A percentile compares a stretch with the other conserved stretches of the same genome.
Conservation (phyloP, 2,113 vertebrate species). For the Cephalopterus ornatus region DNA sequence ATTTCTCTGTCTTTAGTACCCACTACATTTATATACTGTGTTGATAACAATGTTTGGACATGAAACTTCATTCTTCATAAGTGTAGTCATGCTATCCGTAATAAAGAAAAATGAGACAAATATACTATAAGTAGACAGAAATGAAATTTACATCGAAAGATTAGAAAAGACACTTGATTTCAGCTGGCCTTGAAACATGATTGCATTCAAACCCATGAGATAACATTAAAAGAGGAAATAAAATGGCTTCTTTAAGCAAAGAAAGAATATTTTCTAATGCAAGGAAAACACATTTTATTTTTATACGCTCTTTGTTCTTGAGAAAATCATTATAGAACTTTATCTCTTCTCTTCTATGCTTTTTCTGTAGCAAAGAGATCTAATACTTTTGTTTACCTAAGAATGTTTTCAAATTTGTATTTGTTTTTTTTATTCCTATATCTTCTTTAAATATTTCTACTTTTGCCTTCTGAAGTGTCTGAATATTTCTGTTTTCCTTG, state of each 20-base stretch:
- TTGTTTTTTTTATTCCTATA: background rate
- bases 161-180: background rate
- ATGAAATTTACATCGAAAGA: background rate
- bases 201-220: background rate
- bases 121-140: background rate
- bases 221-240: background rate
- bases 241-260: background rate
- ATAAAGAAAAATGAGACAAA: background rate
- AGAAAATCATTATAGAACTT: background rate
- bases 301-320: background rate
- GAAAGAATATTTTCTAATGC: background rate
- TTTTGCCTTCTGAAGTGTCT: background rate
- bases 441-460: background rate
- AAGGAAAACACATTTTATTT: background rate
- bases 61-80: background rate
- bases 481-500: background rate
- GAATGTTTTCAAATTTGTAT: background rate
- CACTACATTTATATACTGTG: background rate
- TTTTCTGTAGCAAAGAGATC: background rate
- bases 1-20: background rate
- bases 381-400: background rate
- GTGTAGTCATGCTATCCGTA: background rate
- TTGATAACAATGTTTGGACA: background rate
- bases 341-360: background rate
- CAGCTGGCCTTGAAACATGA: background rate